Conservation (phyloP, 2,797 vertebrate genomes). For the Helarctos malayanus region DNA sequence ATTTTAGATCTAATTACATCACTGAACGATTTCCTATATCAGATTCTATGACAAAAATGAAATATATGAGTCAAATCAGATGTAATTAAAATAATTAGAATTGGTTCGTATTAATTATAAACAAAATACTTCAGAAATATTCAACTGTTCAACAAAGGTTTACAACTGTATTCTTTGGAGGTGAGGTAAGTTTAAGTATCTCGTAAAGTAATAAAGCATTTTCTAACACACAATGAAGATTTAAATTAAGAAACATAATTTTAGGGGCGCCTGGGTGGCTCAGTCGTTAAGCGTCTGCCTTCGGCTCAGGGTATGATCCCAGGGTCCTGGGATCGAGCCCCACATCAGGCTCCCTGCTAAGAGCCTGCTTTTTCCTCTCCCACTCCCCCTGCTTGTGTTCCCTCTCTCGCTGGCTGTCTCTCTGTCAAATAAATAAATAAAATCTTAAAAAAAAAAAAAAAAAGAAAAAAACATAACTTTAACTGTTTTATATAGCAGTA, state of each 20-base stretch:
- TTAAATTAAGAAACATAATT: constrained; percentile 47
- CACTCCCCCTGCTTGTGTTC: too few species aligned
- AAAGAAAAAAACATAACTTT: neutral
- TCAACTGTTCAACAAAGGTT: neutral
- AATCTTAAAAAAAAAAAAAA: too few species aligned
- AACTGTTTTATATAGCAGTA: neutral
- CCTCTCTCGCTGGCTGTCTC: too few species aligned
- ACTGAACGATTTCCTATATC: constrained; percentile 10
- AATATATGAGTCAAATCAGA: neutral
- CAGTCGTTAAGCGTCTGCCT: too few species aligned
- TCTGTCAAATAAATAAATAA: too few species aligned
- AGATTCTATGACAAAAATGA: neutral
- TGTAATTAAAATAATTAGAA: constrained; percentile 11
- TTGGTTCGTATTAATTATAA: neutral
- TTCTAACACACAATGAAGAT: constrained; percentile 6
- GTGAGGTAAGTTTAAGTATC: neutral
- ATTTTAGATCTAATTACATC: neutral
- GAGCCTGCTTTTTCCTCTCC: too few species aligned
- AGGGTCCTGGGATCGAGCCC: too few species aligned
- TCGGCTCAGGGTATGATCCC: too few species aligned
- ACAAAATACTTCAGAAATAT: constrained; percentile 11
- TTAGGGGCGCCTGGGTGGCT: neutral
- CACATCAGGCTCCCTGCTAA: too few species aligned
- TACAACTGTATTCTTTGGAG: neutral
- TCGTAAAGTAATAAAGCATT: constrained; percentile 27